Evolutionary conservation across 2,888 invertebrate species (phyloP).

Genomic region (Aphidoletes aphidimyza): DNA sequence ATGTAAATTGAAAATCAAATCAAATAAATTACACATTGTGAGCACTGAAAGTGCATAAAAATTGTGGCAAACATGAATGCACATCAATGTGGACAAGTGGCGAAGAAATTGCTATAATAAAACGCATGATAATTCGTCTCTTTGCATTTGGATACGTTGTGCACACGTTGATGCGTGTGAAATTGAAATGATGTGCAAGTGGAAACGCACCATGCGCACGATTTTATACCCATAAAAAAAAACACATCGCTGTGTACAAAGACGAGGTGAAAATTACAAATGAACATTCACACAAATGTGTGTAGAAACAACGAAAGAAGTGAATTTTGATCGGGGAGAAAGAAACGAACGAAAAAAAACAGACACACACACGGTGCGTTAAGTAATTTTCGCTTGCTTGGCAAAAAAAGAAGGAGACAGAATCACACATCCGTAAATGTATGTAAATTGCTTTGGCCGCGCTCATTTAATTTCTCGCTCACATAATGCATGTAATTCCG

Average conservation of each 20-base stretch:
- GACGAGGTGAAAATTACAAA: background rate
- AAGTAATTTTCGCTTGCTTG: too few relatives aligned
- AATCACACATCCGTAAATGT: background rate
- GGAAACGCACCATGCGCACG: too few relatives aligned
- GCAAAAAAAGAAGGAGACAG: too few relatives aligned
- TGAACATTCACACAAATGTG: background rate
- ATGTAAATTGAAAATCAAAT: conserved; percentile 18
- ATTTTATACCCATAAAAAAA: too few relatives aligned
- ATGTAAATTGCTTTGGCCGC: background rate
- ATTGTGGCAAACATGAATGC: too few relatives aligned
- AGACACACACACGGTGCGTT: background rate
- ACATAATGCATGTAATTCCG: conserved; percentile 9
- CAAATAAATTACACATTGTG: background rate
- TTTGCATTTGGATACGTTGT: background rate
- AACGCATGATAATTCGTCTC: background rate
- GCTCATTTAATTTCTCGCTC: conserved; percentile 1
- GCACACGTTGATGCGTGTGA: background rate
- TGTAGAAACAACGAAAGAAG: background rate
- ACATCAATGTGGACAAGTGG: background rate
- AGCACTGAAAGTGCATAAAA: too few relatives aligned
- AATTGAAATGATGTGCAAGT: too few relatives aligned
- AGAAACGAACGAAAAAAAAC: background rate
- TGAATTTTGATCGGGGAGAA: background rate
- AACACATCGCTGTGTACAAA: too few relatives aligned
- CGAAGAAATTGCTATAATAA: background rate